Evolutionary conservation across 1,140 invertebrate genomes (phyloP).

Genomic region (Stenopsyche tienmushanensis): DNA sequence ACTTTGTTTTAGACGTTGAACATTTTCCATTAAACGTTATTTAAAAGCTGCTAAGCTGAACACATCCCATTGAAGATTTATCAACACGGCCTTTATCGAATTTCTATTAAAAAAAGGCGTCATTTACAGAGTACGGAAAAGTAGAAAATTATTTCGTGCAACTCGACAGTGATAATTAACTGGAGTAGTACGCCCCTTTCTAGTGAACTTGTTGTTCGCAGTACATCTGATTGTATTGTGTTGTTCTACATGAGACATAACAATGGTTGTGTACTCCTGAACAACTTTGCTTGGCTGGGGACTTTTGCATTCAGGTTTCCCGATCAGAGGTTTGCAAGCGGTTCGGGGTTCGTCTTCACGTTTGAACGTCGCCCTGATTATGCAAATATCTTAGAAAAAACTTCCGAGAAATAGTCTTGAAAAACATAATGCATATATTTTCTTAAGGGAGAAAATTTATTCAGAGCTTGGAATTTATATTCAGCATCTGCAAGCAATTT

Average conservation of each 20-base stretch:
- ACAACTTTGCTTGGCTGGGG: not conserved
- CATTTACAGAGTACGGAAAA: too few relatives aligned
- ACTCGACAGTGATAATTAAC: not conserved
- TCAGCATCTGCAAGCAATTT: too few relatives aligned
- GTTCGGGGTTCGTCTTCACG: not conserved
- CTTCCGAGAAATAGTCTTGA: too few relatives aligned
- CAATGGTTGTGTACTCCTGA: not conserved
- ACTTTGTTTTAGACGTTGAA: too few relatives aligned
- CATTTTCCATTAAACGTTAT: too few relatives aligned
- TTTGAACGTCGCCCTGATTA: not conserved
- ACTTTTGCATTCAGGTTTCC: slow-evolving; percentile 7
- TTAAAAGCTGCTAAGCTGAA: too few relatives aligned
- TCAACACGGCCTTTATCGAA: too few relatives aligned
- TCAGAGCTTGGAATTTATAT: too few relatives aligned
- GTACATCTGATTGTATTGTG: not conserved
- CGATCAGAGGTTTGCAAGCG: not conserved
- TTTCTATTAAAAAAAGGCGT: too few relatives aligned
- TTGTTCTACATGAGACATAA: not conserved
- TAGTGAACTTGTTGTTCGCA: not conserved
- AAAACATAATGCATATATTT: too few relatives aligned
- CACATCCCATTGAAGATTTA: too few relatives aligned
- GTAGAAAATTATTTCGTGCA: not conserved
- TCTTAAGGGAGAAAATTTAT: too few relatives aligned
- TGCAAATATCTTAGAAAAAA: not conserved
- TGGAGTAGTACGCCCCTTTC: not conserved